A percentile compares a stretch with the other conserved stretches of the same genome.
Conservation (phyloP, 1,140 invertebrate species). For the Anastrepha obliqua region DNA sequence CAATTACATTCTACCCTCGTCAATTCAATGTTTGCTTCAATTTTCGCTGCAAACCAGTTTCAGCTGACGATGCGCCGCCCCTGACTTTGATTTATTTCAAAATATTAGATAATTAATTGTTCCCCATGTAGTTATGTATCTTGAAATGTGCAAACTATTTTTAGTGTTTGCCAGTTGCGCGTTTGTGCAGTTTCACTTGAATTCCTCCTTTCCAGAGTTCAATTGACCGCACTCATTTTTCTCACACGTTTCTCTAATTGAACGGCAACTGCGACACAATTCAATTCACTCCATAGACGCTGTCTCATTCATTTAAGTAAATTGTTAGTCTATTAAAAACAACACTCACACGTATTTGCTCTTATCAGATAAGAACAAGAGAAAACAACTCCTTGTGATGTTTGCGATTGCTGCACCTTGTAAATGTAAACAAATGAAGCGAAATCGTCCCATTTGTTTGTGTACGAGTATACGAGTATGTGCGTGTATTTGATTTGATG, state of each 20-base stretch:
- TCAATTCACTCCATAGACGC: background rate
- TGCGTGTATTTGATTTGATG: background rate
- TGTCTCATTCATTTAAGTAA: background rate
- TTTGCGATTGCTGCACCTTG: background rate
- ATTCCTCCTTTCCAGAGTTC: background rate
- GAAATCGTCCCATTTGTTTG: background rate
- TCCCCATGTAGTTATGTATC: background rate
- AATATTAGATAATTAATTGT: constrained; percentile 8
- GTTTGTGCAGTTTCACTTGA: background rate
- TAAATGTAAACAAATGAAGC: background rate
- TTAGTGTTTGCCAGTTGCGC: background rate
- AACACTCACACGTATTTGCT: background rate
- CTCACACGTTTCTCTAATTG: constrained; percentile 7
- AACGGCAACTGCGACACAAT: background rate
- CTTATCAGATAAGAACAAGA: too few relatives aligned
- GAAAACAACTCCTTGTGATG: background rate
- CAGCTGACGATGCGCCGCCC: background rate
- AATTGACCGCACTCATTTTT: background rate
- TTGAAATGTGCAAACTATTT: background rate
- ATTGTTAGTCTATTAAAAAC: background rate
- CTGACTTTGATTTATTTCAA: background rate
- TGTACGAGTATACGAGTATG: background rate
- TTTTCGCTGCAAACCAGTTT: background rate
- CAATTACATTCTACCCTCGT: too few relatives aligned
- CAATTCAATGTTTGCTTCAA: background rate